These are phyloP conservation scores for Alosa sapidissima DNA, from an alignment of 2,797 vertebrate species.

Conservation along the genomic window DNA sequence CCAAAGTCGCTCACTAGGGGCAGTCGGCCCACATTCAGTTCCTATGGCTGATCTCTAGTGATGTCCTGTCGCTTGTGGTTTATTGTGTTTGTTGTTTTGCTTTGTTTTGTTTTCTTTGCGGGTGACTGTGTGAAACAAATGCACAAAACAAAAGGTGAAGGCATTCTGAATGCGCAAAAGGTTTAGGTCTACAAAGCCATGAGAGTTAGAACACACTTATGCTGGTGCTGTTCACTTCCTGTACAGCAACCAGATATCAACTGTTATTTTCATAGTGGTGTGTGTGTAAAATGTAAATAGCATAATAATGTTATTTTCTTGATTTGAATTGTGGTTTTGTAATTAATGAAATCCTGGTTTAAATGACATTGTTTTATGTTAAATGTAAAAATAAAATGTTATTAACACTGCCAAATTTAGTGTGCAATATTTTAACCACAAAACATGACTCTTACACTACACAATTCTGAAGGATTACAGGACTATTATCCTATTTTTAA, in stretches of 20 bases:
- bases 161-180: constrained; percentile 12
- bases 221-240: constrained; percentile 31
- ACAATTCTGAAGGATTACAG: too few species aligned
- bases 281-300: constrained; percentile 54
- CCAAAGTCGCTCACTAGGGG: not conserved
- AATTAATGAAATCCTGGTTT: constrained; percentile 58
- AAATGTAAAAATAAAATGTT: constrained; percentile 62
- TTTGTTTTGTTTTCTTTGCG: not conserved
- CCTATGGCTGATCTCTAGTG: not conserved
- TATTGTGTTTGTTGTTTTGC: not conserved
- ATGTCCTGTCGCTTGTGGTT: constrained; percentile 5
- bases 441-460: not conserved
- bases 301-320: constrained; percentile 52
- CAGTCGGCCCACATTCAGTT: not conserved
- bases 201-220: not conserved
- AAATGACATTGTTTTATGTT: constrained; percentile 58
- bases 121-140: not conserved
- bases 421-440: not conserved
- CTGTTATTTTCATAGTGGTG: constrained; percentile 37
- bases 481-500: too few species aligned
- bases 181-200: constrained; percentile 8
- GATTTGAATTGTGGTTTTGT: constrained; percentile 62
- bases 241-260: not conserved
- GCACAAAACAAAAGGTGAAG: constrained; percentile 27
- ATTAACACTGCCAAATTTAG: constrained; percentile 31